These are phyloP conservation scores for Sphaerophoria rueppellii DNA, from an alignment of 2,888 invertebrate genomes.

Conservation along the genomic window DNA sequence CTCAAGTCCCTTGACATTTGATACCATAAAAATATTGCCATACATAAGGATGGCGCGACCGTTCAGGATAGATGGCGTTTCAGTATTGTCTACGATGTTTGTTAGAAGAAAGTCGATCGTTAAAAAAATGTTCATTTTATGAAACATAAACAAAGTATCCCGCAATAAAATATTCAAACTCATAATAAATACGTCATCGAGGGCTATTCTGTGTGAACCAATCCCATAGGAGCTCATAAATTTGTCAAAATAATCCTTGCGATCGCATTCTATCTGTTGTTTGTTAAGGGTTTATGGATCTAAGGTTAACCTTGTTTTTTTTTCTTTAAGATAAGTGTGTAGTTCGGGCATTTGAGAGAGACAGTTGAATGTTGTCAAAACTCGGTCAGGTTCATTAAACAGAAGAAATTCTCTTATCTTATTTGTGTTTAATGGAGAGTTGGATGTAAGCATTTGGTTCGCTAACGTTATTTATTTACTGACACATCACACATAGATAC, in stretches of 20 bases:
- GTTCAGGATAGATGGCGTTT: constrained; percentile 18
- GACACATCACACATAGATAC: too few relatives aligned
- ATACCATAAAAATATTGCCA: constrained; percentile 9
- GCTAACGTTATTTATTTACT: too few relatives aligned
- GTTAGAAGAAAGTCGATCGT: constrained; percentile 50
- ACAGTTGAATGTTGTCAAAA: constrained; percentile 45
- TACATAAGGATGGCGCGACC: neutral
- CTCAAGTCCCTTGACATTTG: constrained; percentile 21
- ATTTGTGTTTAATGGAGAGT: too few relatives aligned
- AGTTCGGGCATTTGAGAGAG: constrained; percentile 1
- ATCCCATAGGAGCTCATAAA: constrained; percentile 67
- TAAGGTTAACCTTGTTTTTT: neutral
- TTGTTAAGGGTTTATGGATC: constrained; percentile 40
- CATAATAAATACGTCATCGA: constrained; percentile 68
- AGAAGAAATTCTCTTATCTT: too few relatives aligned
- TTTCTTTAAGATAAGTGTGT: constrained; percentile 30
- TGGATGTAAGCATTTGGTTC: too few relatives aligned
- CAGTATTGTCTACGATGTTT: neutral
- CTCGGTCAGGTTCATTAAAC: constrained; percentile 61
- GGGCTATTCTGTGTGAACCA: constrained; percentile 41
- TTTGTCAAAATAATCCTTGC: constrained; percentile 68
- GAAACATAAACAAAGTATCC: constrained; percentile 54
- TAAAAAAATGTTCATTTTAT: constrained; percentile 33
- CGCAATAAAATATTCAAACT: constrained; percentile 33
- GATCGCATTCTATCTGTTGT: constrained; percentile 64